These are phyloP conservation scores for Xiphydria camelus DNA, from an alignment of 2,888 invertebrate genomes.

Conservation along the genomic window DNA sequence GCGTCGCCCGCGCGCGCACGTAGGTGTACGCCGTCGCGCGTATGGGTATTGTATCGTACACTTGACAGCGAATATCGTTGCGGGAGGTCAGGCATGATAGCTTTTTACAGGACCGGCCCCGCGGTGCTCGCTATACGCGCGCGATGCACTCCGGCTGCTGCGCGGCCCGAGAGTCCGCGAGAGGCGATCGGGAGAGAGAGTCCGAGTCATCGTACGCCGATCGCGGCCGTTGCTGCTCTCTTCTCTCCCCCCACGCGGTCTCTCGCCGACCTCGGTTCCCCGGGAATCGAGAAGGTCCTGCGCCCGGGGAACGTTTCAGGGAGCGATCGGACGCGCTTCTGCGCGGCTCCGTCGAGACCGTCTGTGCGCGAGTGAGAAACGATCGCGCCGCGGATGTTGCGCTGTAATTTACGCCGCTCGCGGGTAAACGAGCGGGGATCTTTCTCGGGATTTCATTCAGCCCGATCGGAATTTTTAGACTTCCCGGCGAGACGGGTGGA, in stretches of 20 bases:
- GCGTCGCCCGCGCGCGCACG: neutral
- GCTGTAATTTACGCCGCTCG: too few relatives aligned
- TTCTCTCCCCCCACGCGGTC: neutral
- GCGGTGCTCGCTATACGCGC: conserved; percentile 15
- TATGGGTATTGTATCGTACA: conserved; percentile 27
- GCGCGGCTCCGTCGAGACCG: too few relatives aligned
- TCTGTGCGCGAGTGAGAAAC: too few relatives aligned
- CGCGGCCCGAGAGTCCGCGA: neutral
- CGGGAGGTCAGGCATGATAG: conserved; percentile 52
- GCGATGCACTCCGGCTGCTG: neutral
- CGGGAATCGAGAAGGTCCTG: too few relatives aligned
- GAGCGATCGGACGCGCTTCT: too few relatives aligned
- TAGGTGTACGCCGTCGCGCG: conserved; percentile 10
- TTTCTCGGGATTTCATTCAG: too few relatives aligned
- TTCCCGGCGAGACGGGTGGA: too few relatives aligned
- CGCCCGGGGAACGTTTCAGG: too few relatives aligned
- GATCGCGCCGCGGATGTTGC: too few relatives aligned
- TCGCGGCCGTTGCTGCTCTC: conserved; percentile 15
- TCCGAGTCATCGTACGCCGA: neutral
- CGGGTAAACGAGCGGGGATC: too few relatives aligned
- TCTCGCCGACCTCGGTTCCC: too few relatives aligned
- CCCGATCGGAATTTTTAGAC: too few relatives aligned
- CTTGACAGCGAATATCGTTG: conserved; percentile 38
- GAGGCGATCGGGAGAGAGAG: neutral
- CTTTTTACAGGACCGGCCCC: conserved; percentile 46